Conservation (phyloP, 2,113 vertebrate species). For the Anhinga anhinga region DNA sequence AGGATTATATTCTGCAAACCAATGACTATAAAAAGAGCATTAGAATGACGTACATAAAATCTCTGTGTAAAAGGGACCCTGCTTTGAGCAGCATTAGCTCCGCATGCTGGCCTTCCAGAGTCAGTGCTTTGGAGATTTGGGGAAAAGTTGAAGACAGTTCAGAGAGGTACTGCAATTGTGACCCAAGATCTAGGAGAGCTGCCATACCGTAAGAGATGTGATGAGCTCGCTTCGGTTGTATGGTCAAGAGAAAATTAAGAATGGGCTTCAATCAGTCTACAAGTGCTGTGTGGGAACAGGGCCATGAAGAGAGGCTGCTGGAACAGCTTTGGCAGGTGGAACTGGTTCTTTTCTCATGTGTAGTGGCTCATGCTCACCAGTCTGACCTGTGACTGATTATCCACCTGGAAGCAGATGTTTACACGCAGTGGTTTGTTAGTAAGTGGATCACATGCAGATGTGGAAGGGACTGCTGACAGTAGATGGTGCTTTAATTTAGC, state of each 20-base stretch:
- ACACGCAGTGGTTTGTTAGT: neutral
- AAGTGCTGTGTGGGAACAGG: neutral
- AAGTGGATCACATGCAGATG: neutral
- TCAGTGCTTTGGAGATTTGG: neutral
- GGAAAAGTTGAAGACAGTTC: neutral
- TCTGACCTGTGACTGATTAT: neutral
- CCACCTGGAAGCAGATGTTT: slow-evolving; percentile 4
- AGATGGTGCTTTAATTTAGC: slow-evolving; percentile 67
- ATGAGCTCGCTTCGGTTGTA: neutral
- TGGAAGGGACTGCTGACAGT: slow-evolving; percentile 39
- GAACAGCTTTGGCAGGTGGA: neutral
- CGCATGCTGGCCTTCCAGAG: neutral
- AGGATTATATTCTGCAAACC: neutral
- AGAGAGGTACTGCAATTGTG: neutral
- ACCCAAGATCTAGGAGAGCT: neutral
- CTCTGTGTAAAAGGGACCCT: neutral
- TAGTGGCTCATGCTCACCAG: neutral
- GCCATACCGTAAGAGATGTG: neutral
- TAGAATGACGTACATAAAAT: neutral
- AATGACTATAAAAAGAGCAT: neutral
- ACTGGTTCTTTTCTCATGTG: neutral
- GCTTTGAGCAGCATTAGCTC: neutral
- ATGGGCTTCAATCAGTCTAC: neutral
- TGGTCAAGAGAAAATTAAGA: neutral
- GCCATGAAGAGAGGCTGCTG: neutral